phyloP scores from a whole-genome alignment of 2,888 invertebrate genomes.

The Drosophila austrosaltans region DNA sequence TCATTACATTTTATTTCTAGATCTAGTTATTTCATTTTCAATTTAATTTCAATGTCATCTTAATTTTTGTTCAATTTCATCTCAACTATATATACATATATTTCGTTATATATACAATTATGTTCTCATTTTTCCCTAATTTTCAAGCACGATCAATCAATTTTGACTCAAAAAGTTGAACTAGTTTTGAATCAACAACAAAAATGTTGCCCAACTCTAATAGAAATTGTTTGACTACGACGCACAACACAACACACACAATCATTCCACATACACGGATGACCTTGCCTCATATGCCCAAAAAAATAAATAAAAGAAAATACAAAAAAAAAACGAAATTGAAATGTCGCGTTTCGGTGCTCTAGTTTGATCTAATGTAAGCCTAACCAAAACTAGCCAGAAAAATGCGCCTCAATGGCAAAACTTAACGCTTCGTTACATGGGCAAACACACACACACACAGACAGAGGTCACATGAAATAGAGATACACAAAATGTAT shows the following conservation, averaged over 20 bases:
- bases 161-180: neutral
- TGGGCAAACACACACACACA: neutral
- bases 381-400: conserved; percentile 37
- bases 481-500: conserved; percentile 1
- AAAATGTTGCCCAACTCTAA: conserved; percentile 21
- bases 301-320: conserved; percentile 20
- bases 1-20: too few species aligned
- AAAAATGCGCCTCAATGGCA: conserved; percentile 58
- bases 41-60: too few species aligned
- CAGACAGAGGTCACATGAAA: conserved; percentile 10
- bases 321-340: conserved; percentile 23
- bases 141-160: too few species aligned
- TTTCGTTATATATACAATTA: too few species aligned
- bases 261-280: conserved; percentile 26
- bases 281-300: conserved; percentile 43
- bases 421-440: conserved; percentile 64
- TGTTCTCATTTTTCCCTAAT: too few species aligned
- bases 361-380: conserved; percentile 40
- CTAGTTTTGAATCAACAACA: neutral
- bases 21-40: too few species aligned
- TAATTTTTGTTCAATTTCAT: too few species aligned
- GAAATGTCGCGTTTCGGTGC: conserved; percentile 29
- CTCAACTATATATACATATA: too few species aligned
- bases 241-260: conserved; percentile 18
- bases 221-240: conserved; percentile 40